Base-by-base conservation (phyloP, 1,140 invertebrate species). In the Pseudomyrmex gracilis region DNA sequence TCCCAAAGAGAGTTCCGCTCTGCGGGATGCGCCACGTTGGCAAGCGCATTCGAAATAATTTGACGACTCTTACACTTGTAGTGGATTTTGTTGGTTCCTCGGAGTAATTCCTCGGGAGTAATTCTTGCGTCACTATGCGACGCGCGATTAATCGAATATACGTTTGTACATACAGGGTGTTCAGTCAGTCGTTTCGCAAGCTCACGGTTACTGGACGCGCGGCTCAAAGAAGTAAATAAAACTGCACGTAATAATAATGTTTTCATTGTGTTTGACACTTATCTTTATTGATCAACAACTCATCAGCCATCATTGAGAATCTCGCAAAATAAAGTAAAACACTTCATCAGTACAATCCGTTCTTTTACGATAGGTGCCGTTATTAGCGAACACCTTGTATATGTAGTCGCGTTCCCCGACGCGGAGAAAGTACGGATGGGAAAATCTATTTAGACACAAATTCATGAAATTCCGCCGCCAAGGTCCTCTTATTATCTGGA, bases 371-470 rank as follows among this genome's bases (percentile, higher is more conserved):
- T n/a, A n/a, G n/a, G 34, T 5, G 34, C 34, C 5, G 7, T 34
- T 34, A 34, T 34, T 34, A 51, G 12, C 1, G 0, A 0, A 51
- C 49, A 13, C 10, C 58, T 70, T 60, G 57, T 10, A 70, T 15
- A 43, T 58, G 43, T 47, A 70, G 17, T 20, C 51, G 51, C 34
- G 43, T 24, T n/a, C 43, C n/a, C 13, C 63, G n/a, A 2, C 10
- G 4, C 47, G 53, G 51, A 34, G 34, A 78, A 80, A 80, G 66
- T 78, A 57, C 76, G 43, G 70, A 70, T 24, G 53, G 17, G 66
- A 49, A 71, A 57, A 70, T 80, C 76, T 80, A 80, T 80, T 80
- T 80, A 70, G 76, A 80, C 53, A 80, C 43, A 70, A 66, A 71
- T 71, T 80, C 53, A 20, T 34, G 76, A 70, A 71, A 80, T 80